Evolutionary conservation across 2,113 vertebrate species (phyloP), one percentile per base, ranked within the genome.

Genomic region (Ceratotherium simum): DNA sequence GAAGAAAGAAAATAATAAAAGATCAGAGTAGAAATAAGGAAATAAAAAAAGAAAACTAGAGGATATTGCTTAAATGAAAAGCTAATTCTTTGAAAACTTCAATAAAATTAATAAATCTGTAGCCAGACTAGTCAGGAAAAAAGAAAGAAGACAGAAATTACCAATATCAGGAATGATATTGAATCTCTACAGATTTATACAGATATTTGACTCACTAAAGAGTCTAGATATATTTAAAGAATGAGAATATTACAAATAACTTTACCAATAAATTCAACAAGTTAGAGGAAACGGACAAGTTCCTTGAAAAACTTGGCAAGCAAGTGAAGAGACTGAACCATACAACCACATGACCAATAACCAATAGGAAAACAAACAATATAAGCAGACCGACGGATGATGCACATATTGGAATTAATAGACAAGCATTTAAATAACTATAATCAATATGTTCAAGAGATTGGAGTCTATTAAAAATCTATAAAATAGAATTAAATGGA

Each of bases 1-100:
- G 78, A 87, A 95, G 69, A 58, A 90, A 90, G 29, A 60, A 81
- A 96, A 51, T 80, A 95, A 96, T 65, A 39, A 65, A 70, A 76
- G 46, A 76, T 51, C 54, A 93, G 25, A 67, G 16, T 8, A 89
- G 62, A 89, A 89, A 54, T 60, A 89, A 89, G 42, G 14, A 58
- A 51, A 83, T 60, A 80, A 97, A 82, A 91, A 48, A 67, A 14
- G 80, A 69, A 76, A 91, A 67, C 62, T 20, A 93, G 46, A 94
- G 69, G 60, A 69, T 36, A 60, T 78, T 17, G 31, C 20, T 95
- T 60, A 86, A 93, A 85, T 12, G 62, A 70, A 94, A 93, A 85
- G n/a, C 14, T 92, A 9, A 67, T 67, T 80, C 33, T 90, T 20
- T 58, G 70, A 95, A n/a, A 96, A 65, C 21, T 33, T 95, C 69